Conservation (phyloP, 2,113 vertebrate genomes). For the Himantopus leucocephalus region DNA sequence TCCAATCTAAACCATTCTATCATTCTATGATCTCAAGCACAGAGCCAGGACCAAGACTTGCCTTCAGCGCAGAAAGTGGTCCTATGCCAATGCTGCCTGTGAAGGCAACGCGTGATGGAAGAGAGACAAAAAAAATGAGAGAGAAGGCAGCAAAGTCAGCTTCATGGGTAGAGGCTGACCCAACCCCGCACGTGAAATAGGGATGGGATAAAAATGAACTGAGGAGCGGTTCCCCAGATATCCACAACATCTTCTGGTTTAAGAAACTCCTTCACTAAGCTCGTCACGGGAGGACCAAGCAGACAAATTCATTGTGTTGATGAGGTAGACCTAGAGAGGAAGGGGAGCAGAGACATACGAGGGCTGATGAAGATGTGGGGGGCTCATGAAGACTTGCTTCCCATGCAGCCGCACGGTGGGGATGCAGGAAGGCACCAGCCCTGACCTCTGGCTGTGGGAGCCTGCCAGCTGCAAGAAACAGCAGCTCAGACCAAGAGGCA, state of each 20-base stretch:
- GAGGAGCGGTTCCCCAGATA: neutral
- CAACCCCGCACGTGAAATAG: neutral
- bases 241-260: neutral
- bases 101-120: neutral
- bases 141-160: neutral
- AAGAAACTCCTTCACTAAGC: neutral
- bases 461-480: neutral
- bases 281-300: rapidly evolving
- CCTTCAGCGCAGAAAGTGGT: rapidly evolving
- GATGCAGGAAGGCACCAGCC: neutral
- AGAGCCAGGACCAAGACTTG: neutral
- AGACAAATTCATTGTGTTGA: neutral
- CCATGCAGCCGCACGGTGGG: rapidly evolving
- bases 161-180: neutral
- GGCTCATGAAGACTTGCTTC: no score
- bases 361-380: no score
- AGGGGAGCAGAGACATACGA: neutral
- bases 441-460: neutral
- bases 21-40: no score
- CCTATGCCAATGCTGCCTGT: neutral
- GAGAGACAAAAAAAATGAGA: neutral
- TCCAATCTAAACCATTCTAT: no score
- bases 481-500: neutral
- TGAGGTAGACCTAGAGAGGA: neutral
- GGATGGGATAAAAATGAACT: neutral